A percentile compares a stretch with the other conserved stretches of the same genome.
Conservation (phyloP, 2,888 invertebrate genomes). For the Ceramica pisi region DNA sequence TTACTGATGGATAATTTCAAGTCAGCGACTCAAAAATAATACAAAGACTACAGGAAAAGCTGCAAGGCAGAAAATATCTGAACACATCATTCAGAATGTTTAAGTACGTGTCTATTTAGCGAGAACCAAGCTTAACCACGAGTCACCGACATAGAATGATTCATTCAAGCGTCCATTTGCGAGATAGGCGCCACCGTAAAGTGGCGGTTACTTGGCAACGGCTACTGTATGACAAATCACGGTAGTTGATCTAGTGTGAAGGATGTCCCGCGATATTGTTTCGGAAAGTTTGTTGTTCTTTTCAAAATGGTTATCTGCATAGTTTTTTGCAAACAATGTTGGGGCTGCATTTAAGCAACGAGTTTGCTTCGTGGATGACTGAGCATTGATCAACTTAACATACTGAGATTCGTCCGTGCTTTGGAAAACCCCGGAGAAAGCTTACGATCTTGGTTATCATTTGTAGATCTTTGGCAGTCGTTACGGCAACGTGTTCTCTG, state of each 20-base stretch:
- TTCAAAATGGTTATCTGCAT: background rate
- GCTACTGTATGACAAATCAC: conserved; percentile 51
- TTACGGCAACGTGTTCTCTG: no score
- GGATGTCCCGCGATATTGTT: background rate
- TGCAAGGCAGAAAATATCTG: background rate
- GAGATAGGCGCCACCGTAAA: conserved; percentile 39
- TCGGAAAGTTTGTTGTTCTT: background rate
- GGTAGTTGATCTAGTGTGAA: conserved; percentile 5
- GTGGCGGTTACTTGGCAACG: conserved; percentile 36
- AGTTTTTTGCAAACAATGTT: background rate
- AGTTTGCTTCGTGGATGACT: no score
- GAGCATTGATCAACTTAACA: no score
- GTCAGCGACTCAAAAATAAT: background rate
- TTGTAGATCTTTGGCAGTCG: no score
- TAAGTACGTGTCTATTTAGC: conserved; percentile 1
- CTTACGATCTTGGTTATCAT: no score
- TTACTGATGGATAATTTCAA: background rate
- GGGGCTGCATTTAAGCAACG: no score
- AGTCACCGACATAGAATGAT: conserved; percentile 47
- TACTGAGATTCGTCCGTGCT: no score
- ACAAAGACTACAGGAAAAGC: background rate
- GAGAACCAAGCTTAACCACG: background rate
- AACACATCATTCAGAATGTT: conserved; percentile 7
- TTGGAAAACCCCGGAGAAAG: no score
- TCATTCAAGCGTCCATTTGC: conserved; percentile 43